Evolutionary conservation across 92 coral and sea anemone species (phyloP), one percentile per base, ranked within the genome.

Genomic region (Palythoa grandiflora): DNA sequence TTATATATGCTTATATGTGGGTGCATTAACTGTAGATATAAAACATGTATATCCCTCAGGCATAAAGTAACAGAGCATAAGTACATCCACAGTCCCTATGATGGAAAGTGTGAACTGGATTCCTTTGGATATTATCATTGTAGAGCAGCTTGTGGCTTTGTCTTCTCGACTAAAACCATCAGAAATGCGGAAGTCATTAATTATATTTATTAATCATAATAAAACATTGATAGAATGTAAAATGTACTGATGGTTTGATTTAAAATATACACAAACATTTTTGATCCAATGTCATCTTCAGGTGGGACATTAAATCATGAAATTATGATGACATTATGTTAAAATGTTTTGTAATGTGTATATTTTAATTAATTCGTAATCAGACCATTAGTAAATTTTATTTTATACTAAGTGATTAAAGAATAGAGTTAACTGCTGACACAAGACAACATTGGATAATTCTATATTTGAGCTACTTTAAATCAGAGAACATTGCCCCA

Each of bases 91-190:
- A 71, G 77, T n/a, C 38, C 19, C 75, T 89, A 89, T 78, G 86
- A 89, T 80, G 84, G 84, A n/a, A 85, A 84, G 28, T 71, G 76
- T 71, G 92, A 89, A 73, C 85, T 57, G 63, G 89, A 89, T 73
- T 11, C 73, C 44, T 84, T 89, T 66, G 92, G 92, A 28, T 89
- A 63, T 77, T 89, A 55, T 77, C 92, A 90, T 83, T 90, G 92
- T 71, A 51, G 92, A 71, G 73, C 74, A 47, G 79, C 87, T 38
- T 89, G 92, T 85, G 92, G 92, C 14, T 80, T 89, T 38, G 89
- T 85, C 28, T 90, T 78, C 75, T 90, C 89, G 54, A 90, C 92
- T 77, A 90, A 77, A 71, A 40, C 78, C 12, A 89, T 71, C n/a
- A 85, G 89, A 85, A 85, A 85, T 79, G 72, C 57, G 92, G 84